Evolutionary conservation across 2,113 vertebrate genomes (phyloP).

Genomic region (Lontra canadensis): DNA sequence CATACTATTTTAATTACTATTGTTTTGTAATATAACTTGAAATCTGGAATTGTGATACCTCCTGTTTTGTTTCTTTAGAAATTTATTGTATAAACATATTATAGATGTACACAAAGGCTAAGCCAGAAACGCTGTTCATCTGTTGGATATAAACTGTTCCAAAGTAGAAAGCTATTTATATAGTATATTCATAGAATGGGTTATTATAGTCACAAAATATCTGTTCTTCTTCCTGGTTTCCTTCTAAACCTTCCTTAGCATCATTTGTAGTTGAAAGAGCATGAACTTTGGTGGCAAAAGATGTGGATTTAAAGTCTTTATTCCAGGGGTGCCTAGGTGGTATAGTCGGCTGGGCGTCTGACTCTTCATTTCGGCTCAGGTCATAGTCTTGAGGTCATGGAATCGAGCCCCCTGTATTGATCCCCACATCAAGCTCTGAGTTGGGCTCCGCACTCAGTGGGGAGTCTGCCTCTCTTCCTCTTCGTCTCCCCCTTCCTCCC

Average conservation of each 20-base stretch:
- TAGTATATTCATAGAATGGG: not conserved
- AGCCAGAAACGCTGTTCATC: not conserved
- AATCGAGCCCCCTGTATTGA: not conserved
- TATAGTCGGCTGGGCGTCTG: not conserved
- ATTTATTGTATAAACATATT: not conserved
- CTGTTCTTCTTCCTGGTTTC: not conserved
- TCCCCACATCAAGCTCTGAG: not conserved
- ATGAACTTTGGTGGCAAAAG: not conserved
- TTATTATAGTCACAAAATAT: not conserved
- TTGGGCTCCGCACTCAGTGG: not conserved
- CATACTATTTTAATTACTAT: not conserved
- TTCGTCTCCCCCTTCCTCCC: not conserved
- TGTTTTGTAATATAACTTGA: not conserved
- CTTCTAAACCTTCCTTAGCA: not conserved
- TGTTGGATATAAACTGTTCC: not conserved
- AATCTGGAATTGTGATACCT: not conserved
- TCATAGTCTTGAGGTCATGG: not conserved
- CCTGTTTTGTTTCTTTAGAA: not conserved
- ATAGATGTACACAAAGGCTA: not conserved
- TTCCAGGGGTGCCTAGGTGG: not conserved
- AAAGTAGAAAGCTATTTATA: not conserved
- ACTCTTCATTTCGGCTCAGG: not conserved
- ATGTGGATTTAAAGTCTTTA: not conserved
- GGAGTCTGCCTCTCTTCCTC: not conserved
- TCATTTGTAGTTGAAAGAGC: not conserved